These are phyloP conservation scores for Eriocheir sinensis DNA, from an alignment of 1,140 invertebrate genomes.

Conservation along the genomic window DNA sequence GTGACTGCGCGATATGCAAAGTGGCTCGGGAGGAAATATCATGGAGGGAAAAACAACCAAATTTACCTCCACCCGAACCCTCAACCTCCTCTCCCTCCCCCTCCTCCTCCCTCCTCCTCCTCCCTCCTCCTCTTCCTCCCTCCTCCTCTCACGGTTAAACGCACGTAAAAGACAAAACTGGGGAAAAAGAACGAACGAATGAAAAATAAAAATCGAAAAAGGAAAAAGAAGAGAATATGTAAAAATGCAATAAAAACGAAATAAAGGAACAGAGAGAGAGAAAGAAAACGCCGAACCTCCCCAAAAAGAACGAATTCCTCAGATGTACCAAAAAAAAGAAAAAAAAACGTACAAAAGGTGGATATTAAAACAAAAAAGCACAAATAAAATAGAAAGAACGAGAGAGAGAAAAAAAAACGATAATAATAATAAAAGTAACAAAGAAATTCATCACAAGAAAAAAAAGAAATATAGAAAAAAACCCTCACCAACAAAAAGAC, in stretches of 20 bases:
- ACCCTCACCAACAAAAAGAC: neutral
- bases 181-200: too few relatives aligned
- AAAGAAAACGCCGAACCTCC: too few relatives aligned
- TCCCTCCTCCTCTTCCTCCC: neutral
- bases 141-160: too few relatives aligned
- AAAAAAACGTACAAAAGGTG: too few relatives aligned
- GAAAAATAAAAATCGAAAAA: conserved; percentile 11
- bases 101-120: neutral
- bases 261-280: too few relatives aligned
- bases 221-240: conserved; percentile 20
- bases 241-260: neutral
- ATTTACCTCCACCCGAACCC: conserved; percentile 3
- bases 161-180: too few relatives aligned
- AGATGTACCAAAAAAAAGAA: too few relatives aligned
- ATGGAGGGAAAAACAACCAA: conserved; percentile 24
- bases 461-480: neutral
- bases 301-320: too few relatives aligned
- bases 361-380: too few relatives aligned
- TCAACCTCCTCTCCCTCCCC: neutral
- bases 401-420: neutral
- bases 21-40: conserved; percentile 20
- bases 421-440: conserved; percentile 31
- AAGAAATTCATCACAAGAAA: neutral
- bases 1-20: conserved; percentile 31
- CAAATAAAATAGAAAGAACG: too few relatives aligned